Percentiles rank a stretch among this genome's conserved stretches.
These are phyloP conservation scores for Pocillopora damicornis DNA, from an alignment of 64 coral and sea anemone species.

Conservation along the genomic window DNA sequence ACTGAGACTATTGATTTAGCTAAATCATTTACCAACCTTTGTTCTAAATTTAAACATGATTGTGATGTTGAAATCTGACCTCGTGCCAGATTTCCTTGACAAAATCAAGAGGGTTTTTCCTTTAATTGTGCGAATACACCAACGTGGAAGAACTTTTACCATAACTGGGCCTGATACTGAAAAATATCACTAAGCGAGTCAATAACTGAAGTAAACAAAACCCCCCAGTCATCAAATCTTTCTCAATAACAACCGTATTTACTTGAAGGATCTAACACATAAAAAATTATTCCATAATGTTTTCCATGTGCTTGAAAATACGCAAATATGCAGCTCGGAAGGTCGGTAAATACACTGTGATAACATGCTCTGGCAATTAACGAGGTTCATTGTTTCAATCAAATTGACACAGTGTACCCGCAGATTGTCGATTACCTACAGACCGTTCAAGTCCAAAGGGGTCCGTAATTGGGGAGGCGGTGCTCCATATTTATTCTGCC, in stretches of 20 bases:
- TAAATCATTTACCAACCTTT: not conserved
- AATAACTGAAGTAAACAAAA: conserved; percentile 25
- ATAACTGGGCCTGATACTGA: not conserved
- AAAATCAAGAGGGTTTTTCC: not conserved
- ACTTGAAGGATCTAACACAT: not conserved
- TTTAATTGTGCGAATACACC: not conserved
- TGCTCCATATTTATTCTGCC: not conserved
- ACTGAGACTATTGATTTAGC: conserved; percentile 7
- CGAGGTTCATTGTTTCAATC: not conserved
- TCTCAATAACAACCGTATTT: not conserved
- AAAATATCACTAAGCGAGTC: conserved; percentile 14
- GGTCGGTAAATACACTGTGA: not conserved
- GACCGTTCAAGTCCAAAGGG: not conserved
- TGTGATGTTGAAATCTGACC: not conserved
- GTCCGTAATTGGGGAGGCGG: not conserved
- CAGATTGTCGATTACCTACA: not conserved
- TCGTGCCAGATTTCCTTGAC: not conserved
- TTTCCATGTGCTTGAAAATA: conserved; percentile 19
- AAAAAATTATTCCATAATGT: not conserved
- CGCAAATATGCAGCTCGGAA: not conserved
- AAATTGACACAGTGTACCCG: not conserved
- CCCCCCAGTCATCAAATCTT: not conserved
- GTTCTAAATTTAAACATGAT: not conserved
- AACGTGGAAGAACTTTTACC: not conserved
- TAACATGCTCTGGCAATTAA: not conserved